Evolutionary conservation across 2,888 invertebrate genomes (phyloP).

Genomic region (Eudemis profundana): DNA sequence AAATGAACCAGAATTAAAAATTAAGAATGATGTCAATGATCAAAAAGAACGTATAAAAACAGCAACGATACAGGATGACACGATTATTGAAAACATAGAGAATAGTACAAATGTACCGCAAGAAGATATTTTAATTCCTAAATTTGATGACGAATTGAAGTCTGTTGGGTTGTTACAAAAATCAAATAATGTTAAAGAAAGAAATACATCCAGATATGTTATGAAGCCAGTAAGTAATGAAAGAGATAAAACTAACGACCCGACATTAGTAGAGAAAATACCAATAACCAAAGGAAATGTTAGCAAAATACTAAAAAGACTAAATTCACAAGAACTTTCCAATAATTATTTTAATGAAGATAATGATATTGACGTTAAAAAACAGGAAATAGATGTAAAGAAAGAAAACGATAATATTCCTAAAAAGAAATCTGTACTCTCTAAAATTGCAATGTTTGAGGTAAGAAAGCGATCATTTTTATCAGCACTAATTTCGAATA

Average conservation of each 20-base stretch:
- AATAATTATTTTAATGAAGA: slow-evolving; percentile 28
- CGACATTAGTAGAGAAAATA: slow-evolving; percentile 49
- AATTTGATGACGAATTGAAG: slow-evolving; percentile 18
- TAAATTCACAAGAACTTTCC: slow-evolving; percentile 50
- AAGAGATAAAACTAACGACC: slow-evolving; percentile 45
- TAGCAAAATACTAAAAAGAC: slow-evolving; percentile 57
- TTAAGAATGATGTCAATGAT: neutral
- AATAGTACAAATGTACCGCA: slow-evolving; percentile 7
- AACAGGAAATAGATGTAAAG: slow-evolving; percentile 20
- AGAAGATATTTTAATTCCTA: slow-evolving; percentile 10
- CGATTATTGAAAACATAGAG: neutral
- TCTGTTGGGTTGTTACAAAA: slow-evolving; percentile 17
- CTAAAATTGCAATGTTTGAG: slow-evolving; percentile 77
- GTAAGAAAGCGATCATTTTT: slow-evolving; percentile 55
- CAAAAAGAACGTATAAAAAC: neutral
- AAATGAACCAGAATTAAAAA: slow-evolving; percentile 30
- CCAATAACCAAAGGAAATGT: slow-evolving; percentile 66
- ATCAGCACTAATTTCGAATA: neutral
- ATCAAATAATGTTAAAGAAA: slow-evolving; percentile 33
- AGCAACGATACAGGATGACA: neutral
- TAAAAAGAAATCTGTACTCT: slow-evolving; percentile 63
- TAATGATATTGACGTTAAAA: slow-evolving; percentile 44
- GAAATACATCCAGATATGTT: slow-evolving; percentile 40
- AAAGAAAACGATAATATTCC: slow-evolving; percentile 53
- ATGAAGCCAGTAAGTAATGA: slow-evolving; percentile 39